Conservation (phyloP, 2,797 vertebrate species). For the Hydrophis major region DNA sequence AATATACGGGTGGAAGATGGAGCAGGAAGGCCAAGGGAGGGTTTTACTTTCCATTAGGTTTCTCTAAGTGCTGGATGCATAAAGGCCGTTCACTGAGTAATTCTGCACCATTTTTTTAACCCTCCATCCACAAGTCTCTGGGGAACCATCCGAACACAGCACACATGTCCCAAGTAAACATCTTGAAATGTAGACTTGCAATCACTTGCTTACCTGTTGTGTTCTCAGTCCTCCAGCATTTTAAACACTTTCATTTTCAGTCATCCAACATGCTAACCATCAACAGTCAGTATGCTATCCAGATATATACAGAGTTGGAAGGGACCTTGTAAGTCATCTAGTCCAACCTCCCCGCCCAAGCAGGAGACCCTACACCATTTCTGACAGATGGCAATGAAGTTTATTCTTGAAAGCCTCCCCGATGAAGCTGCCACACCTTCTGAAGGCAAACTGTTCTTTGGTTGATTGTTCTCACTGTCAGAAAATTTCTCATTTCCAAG, state of each 20-base stretch:
- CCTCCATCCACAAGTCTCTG: neutral
- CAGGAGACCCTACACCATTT: too few species aligned
- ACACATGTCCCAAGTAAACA: neutral
- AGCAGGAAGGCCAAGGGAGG: neutral
- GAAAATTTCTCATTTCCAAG: too few species aligned
- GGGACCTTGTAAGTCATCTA: too few species aligned
- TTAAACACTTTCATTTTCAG: neutral
- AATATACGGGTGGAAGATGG: neutral
- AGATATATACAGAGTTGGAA: too few species aligned
- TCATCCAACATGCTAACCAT: neutral
- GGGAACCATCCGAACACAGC: neutral
- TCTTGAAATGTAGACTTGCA: too few species aligned
- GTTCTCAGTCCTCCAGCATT: neutral
- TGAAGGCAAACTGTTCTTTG: too few species aligned
- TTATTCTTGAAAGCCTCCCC: too few species aligned
- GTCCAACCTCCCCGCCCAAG: too few species aligned
- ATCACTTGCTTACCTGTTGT: too few species aligned
- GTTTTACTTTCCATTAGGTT: conserved; percentile 45
- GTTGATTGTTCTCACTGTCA: too few species aligned
- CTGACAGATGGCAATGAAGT: too few species aligned
- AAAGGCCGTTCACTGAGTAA: neutral
- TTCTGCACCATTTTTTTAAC: neutral
- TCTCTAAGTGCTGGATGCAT: neutral
- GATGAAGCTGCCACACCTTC: too few species aligned
- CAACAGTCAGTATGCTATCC: neutral